These are phyloP conservation scores for Girardinichthys multiradiatus DNA, from an alignment of 2,113 vertebrate species.

Conservation along the genomic window DNA sequence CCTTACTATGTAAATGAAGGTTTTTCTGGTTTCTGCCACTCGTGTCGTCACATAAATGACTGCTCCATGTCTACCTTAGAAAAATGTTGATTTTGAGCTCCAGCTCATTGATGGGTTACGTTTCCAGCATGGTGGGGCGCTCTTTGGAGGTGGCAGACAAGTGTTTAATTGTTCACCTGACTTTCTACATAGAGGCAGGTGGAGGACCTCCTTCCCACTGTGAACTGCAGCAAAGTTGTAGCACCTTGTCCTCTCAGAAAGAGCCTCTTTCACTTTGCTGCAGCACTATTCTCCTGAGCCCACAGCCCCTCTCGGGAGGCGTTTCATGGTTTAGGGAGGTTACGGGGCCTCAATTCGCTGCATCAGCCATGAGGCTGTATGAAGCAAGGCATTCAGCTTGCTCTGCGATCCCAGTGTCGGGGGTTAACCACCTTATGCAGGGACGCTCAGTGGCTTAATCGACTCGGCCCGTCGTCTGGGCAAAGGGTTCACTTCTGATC, in stretches of 20 bases:
- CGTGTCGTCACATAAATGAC: not conserved
- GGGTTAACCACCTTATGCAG: conserved; percentile 34
- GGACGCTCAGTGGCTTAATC: conserved; percentile 9
- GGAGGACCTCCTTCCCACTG: conserved; percentile 48
- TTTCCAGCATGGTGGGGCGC: conserved; percentile 6
- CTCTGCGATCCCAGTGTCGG: conserved; percentile 34
- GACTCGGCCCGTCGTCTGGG: conserved; percentile 36
- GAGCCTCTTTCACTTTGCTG: too few species aligned
- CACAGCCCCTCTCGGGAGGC: conserved; percentile 16
- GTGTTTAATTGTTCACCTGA: conserved; percentile 50
- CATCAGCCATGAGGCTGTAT: conserved; percentile 24
- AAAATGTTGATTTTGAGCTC: conserved; percentile 9
- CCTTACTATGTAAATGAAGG: not conserved
- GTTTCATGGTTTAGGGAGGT: conserved; percentile 6
- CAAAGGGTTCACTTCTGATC: conserved; percentile 36
- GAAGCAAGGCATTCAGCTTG: conserved; percentile 61
- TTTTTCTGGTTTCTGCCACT: not conserved
- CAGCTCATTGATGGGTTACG: conserved; percentile 3
- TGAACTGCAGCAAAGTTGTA: conserved; percentile 4
- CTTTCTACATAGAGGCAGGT: conserved; percentile 58
- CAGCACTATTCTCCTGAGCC: conserved; percentile 16
- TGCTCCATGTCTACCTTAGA: not conserved
- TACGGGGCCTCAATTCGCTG: not conserved
- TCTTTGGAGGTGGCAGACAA: conserved; percentile 49
- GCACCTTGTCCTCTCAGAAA: conserved; percentile 40